Base-by-base conservation (phyloP, 2,113 vertebrate genomes). In the Indri indri region DNA sequence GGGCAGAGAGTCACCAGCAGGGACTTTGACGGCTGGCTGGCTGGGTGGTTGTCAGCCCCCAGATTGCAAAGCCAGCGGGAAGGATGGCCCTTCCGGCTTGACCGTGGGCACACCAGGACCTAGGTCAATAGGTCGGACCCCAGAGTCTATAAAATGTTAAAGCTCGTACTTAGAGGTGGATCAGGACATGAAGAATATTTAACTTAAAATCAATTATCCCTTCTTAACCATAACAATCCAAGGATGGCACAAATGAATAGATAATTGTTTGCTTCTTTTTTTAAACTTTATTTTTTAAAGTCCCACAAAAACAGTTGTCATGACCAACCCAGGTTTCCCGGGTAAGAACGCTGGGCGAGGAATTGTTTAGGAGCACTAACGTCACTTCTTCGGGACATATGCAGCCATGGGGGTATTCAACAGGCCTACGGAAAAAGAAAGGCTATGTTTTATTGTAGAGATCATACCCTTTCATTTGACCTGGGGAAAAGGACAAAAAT, bases 1-100 rank as follows among this genome's bases (percentile, higher is more conserved):
- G 54, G 95, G 96, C 89, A 88, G 97, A 91, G 89, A 95, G 71
- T 96, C 90, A 84, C 96, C 32, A 27, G 80, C 96, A 93, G 93
- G 97, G 91, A 96, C 85, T 95, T 22, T 91, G 96, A 82, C 1
- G 63, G 91, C 0, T 61, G 79, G 96, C 92, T 37, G 88, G 93
- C 89, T 87, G 68, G 91, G 81, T 89, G 6, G 17, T 52, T 97
- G 96, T 97, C 90, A 97, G 52, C 45, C 81, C 93, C 87, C 57
- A 96, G 93, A 95, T 9, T 84, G 98, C 93, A 95, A 84, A 71
- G 83, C 95, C 92, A 63, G 47, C 94, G 84, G 87, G 94, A 92
- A 92, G 87, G 57, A 74, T 66, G 89, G 83, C 27, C 77, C 57
- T 91, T 97, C 71, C 11, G 12, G 90, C 37, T 88, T 73, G 54